Evolutionary conservation across 2,797 vertebrate genomes (phyloP).

Genomic region (Echeneis naucrates): DNA sequence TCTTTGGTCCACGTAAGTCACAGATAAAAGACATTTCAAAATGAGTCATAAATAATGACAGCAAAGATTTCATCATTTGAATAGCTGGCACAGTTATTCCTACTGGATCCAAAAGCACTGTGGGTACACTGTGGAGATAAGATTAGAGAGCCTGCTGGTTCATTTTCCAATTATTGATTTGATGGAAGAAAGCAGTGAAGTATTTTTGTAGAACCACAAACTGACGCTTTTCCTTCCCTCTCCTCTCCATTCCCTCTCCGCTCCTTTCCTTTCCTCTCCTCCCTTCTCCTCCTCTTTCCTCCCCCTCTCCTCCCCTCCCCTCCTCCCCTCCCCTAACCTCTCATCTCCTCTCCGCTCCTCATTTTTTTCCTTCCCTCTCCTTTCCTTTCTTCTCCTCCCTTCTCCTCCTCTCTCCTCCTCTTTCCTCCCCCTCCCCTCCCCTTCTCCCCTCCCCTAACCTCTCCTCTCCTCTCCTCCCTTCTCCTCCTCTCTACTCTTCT

Average conservation of each 20-base stretch:
- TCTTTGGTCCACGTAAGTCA: constrained; percentile 1
- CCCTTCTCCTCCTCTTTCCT: background rate
- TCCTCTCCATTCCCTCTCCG: background rate
- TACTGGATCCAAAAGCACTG: constrained; percentile 19
- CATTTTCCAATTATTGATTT: constrained; percentile 13
- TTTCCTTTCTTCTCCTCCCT: no score
- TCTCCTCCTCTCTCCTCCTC: no score
- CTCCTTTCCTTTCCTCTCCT: background rate
- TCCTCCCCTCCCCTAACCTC: no score
- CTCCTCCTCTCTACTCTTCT: no score
- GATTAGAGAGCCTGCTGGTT: constrained; percentile 3
- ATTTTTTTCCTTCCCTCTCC: no score
- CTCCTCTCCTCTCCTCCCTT: no score
- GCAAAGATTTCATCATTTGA: constrained; percentile 25
- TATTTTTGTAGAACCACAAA: constrained; percentile 16
- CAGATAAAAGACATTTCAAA: constrained; percentile 29
- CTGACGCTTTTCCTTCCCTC: background rate
- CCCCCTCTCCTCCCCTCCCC: constrained; percentile 22
- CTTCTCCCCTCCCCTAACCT: no score
- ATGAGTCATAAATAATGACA: constrained; percentile 17
- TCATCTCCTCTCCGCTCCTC: no score
- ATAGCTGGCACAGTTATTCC: constrained; percentile 27
- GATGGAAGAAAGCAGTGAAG: constrained; percentile 4
- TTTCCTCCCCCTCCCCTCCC: no score
- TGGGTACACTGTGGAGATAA: constrained; percentile 9